phyloP scores from a whole-genome alignment of 2,888 invertebrate genomes.

The Augiades crinisus region DNA sequence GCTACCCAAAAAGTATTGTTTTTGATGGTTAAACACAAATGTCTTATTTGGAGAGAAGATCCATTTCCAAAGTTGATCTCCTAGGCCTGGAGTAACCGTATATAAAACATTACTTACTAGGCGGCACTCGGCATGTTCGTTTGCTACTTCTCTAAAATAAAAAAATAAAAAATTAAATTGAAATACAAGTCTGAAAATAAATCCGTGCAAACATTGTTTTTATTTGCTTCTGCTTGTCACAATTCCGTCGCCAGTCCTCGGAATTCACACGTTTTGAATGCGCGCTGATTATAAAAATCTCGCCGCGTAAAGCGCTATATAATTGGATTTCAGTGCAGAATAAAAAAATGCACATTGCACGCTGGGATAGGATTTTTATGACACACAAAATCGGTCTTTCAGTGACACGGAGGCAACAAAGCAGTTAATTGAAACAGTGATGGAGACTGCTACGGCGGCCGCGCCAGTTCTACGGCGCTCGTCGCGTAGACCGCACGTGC shows the following conservation, averaged over 20 bases:
- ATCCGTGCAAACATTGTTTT: constrained; percentile 11
- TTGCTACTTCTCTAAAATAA: too few relatives aligned
- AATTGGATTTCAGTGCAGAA: constrained; percentile 17
- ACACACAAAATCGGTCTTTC: constrained; percentile 47
- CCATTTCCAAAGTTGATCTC: too few relatives aligned
- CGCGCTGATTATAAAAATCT: constrained; percentile 22
- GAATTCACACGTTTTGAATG: constrained; percentile 23
- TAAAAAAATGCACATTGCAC: constrained; percentile 25
- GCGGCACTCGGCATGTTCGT: too few relatives aligned
- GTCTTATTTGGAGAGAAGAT: too few relatives aligned
- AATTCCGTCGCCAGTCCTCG: constrained; percentile 9
- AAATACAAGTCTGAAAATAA: background rate
- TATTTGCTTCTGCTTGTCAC: constrained; percentile 13
- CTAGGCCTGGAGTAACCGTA: too few relatives aligned
- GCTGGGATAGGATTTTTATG: constrained; percentile 35
- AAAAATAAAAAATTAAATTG: too few relatives aligned
- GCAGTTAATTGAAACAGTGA: constrained; percentile 73
- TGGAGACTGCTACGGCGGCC: constrained; percentile 46
- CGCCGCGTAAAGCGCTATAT: constrained; percentile 20
- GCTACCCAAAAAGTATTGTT: too few relatives aligned
- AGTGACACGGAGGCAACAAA: constrained; percentile 65
- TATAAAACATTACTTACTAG: too few relatives aligned
- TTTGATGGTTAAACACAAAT: too few relatives aligned
- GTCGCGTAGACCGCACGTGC: constrained; percentile 67
- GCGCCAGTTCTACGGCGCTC: constrained; percentile 74